Base-by-base conservation (phyloP, 2,888 invertebrate genomes). In the Hoplodrina ambigua region DNA sequence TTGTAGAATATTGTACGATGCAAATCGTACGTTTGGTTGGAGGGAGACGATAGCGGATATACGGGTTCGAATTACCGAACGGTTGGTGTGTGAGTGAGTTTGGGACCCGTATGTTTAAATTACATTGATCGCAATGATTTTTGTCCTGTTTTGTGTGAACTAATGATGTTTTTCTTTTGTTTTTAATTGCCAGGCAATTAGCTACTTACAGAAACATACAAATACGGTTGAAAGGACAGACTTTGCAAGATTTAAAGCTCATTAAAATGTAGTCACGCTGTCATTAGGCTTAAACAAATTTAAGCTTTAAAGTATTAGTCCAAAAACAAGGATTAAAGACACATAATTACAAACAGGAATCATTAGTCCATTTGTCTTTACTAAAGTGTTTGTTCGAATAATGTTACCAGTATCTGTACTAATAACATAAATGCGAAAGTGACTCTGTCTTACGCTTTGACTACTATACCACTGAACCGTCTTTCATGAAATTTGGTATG, bases 1-100 rank as follows among this genome's bases (percentile, higher is more conserved):
- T 91, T 85, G 87, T 87, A 87, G 87, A 86, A 71, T 78, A 78
- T 75, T 88, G 86, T 88, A 85, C 87, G 87, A 85, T 87, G 89
- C 87, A 78, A 83, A 83, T 70, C 49, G 57, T 80, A 68, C 59
- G 72, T 71, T 53, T 58, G 55, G 70, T 60, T 25, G 52, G 81
- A 74, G 81, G 81, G 83, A 72, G 78, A 70, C 69, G 81, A 68
- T 58, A 71, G 64, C 83, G 83, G 83, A 82, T 76, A 82, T 78
- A 62, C 64, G 68, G 78, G 62, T 41, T 83, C 80, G 71, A 55
- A 60, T 83, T 83, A 81, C 83, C 25, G 58, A 44, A 56, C 67
- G 72, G 37, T 77, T 61, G 46, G 57, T 62, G 52, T 65, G 65
- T 58, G 64, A 73, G 59, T 73, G 72, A 54, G 50, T 71, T 81